These are phyloP conservation scores for Oryctes rhinoceros DNA, from an alignment of 1,140 invertebrate genomes.

Conservation along the genomic window DNA sequence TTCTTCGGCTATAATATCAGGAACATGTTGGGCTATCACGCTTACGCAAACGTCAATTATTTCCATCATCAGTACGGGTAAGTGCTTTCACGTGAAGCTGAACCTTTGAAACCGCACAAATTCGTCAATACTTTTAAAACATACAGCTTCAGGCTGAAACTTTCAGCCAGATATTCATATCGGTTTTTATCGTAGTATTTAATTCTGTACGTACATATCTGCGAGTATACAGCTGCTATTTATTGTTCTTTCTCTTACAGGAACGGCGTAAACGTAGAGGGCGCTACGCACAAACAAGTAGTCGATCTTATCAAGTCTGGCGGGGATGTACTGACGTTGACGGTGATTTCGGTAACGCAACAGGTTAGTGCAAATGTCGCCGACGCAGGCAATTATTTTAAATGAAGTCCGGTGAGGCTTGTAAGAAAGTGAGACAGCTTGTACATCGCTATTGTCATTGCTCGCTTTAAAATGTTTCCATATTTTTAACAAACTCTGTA, in stretches of 20 bases:
- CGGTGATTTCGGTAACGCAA: conserved; percentile 94
- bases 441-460: no score
- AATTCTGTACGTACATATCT: no score
- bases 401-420: background rate
- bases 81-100: background rate
- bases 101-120: no score
- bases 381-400: background rate
- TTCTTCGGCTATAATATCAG: no score
- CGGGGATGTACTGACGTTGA: conserved; percentile 93
- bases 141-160: no score
- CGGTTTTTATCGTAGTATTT: no score
- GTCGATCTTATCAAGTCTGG: conserved; percentile 99
- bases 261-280: conserved; percentile 98
- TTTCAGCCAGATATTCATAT: no score
- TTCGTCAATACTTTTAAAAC: no score
- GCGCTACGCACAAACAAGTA: conserved; percentile 98
- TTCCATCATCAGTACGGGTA: background rate
- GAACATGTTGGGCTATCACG: background rate
- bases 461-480: no score
- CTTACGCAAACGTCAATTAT: background rate
- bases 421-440: no score
- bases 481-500: no score
- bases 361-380: conserved; percentile 68
- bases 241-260: conserved; percentile 67
- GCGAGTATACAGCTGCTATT: no score